Evolutionary conservation across 2,113 vertebrate species (phyloP), one percentile per base, ranked within the genome.

Genomic region (Diphyllodes magnificus): DNA sequence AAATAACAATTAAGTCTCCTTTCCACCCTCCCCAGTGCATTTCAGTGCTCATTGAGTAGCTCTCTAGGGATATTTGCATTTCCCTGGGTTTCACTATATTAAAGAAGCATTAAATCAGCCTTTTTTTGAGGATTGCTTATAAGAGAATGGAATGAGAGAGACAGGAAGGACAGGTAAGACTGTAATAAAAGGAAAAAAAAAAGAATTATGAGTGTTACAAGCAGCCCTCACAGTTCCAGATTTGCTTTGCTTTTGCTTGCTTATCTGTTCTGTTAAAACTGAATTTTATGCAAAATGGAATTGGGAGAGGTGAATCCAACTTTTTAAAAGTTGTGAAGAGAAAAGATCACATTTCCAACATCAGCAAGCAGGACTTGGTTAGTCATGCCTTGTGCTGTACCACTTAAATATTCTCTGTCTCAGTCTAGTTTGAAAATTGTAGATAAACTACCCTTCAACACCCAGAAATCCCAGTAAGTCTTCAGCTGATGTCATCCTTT

Each of bases 401-500:
- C 22, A 28, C 14, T 65, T 76, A 66, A 47, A 71, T 24, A 82
- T 17, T 59, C 17, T 75, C 15, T 82, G 27, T 15, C 65, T 71
- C 30, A n/a, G 12, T 57, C 18, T 61, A 15, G 19, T 61, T 90
- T 86, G 24, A 77, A 79, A 69, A 19, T 5, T 66, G 5, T 30
- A 21, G 47, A 28, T 69, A 78, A 88, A 51, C 20, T 50, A 9
- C 33, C 4, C 15, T 61, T 69, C 21, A 61, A 35, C n/a, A 78
- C 68, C 76, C 53, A 86, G 35, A 13, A 90, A 20, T 73, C 20
- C 33, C 47, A 54, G 6, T 40, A 73, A 56, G 49, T 31, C 40
- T 93, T 84, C 50, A 82, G 25, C 50, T 96, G 33, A 97, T 95
- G 68, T 95, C 50, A 95, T 94, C 73, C 90, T 61, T 78, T 92